These are phyloP conservation scores for Philantomba maxwellii DNA, from an alignment of 2,113 vertebrate genomes.

Conservation along the genomic window DNA sequence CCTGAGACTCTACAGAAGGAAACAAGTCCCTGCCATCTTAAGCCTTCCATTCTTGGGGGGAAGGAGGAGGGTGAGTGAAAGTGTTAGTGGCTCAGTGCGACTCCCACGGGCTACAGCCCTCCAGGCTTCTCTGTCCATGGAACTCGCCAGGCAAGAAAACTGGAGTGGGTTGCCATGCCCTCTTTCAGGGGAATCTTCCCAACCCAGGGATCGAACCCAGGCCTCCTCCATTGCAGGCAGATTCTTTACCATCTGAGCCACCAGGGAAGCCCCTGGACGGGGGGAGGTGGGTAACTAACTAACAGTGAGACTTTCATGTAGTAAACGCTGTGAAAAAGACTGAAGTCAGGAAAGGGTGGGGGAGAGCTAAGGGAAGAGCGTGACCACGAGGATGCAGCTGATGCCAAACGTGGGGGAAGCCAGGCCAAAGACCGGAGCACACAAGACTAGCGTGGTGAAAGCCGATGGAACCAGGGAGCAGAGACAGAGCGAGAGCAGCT, in stretches of 20 bases:
- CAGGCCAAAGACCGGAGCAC: not conserved
- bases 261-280: not conserved
- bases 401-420: not conserved
- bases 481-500: rapidly evolving
- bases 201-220: not conserved
- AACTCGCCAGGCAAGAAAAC: not conserved
- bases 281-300: not conserved
- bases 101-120: not conserved
- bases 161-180: not conserved
- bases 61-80: not conserved
- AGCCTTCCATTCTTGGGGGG: not conserved
- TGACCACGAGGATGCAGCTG: not conserved
- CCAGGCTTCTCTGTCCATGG: not conserved
- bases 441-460: not conserved
- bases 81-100: not conserved
- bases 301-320: not conserved
- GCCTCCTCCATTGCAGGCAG: not conserved
- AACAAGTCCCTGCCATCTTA: not conserved
- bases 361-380: not conserved
- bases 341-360: not conserved
- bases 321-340: not conserved
- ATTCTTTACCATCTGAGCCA: not conserved
- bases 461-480: not conserved
- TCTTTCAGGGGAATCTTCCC: not conserved
- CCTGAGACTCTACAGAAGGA: not conserved